These are phyloP conservation scores for Reinhardtius hippoglossoides DNA, from an alignment of 2,113 vertebrate species.

Conservation along the genomic window DNA sequence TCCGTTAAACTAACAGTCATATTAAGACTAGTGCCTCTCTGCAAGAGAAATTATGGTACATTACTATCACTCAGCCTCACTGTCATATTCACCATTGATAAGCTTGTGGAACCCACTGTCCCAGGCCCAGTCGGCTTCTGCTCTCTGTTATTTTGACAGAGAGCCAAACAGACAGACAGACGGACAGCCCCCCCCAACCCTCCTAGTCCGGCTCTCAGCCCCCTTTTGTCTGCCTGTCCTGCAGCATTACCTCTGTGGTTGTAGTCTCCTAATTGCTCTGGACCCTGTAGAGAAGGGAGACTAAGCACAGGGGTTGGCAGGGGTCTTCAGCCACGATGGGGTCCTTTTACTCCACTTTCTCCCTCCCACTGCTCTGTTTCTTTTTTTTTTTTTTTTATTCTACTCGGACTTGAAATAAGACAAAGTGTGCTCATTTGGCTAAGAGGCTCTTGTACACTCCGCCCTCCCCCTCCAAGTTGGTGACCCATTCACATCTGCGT, in stretches of 20 bases:
- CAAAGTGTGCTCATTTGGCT: constrained; percentile 70
- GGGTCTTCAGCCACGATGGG: constrained; percentile 46
- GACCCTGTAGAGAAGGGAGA: constrained; percentile 68
- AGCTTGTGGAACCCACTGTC: constrained; percentile 44
- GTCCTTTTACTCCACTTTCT: constrained; percentile 3
- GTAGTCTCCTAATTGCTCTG: constrained; percentile 80
- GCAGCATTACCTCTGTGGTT: constrained; percentile 78
- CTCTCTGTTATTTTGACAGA: constrained; percentile 67
- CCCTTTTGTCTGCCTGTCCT: constrained; percentile 81
- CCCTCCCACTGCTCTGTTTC: constrained; percentile 15
- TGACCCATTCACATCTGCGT: constrained; percentile 47
- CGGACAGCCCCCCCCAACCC: constrained; percentile 54
- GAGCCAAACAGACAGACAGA: constrained; percentile 68
- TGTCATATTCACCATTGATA: constrained; percentile 23
- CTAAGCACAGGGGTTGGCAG: constrained; percentile 54
- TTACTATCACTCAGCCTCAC: constrained; percentile 22
- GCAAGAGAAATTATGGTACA: not conserved
- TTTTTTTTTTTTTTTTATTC: constrained; percentile 26
- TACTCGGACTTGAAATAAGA: constrained; percentile 59
- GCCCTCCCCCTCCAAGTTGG: constrained; percentile 2
- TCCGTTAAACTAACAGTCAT: not conserved
- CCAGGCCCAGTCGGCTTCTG: constrained; percentile 29
- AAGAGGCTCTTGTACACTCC: constrained; percentile 42
- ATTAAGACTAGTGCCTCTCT: not conserved
- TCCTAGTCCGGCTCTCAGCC: constrained; percentile 54